Percentiles rank a stretch among this genome's conserved stretches.
These are phyloP conservation scores for Volucella inanis DNA, from an alignment of 2,888 invertebrate genomes.

Conservation along the genomic window DNA sequence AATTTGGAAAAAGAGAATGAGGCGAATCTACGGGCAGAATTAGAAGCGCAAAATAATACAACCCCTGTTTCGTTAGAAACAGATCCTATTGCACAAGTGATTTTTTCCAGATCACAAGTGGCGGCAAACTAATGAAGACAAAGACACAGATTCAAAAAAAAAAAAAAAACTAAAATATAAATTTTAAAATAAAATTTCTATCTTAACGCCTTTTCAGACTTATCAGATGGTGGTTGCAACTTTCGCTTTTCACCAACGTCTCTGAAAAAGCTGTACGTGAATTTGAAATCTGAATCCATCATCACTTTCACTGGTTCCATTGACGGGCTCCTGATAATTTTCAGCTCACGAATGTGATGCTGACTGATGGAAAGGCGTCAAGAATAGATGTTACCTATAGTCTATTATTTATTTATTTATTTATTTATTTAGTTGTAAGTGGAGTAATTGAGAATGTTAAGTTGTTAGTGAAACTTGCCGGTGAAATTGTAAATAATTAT, in stretches of 20 bases:
- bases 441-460: conserved; percentile 20
- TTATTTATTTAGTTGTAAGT: conserved; percentile 63
- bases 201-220: conserved; percentile 51
- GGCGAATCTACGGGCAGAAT: conserved; percentile 48
- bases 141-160: conserved; percentile 17
- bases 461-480: conserved; percentile 26
- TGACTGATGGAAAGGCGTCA: conserved; percentile 1
- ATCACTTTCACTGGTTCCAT: conserved; percentile 62
- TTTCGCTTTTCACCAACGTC: conserved; percentile 47
- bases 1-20: conserved; percentile 38
- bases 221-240: background rate
- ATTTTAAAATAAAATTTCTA: conserved; percentile 49
- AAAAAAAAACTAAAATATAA: conserved; percentile 3
- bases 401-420: conserved; percentile 62
- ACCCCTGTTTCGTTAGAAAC: background rate
- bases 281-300: background rate
- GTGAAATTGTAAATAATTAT: conserved; percentile 60
- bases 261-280: background rate
- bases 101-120: conserved; percentile 59
- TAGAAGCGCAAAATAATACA: conserved; percentile 2
- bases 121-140: conserved; percentile 35
- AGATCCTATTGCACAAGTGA: conserved; percentile 65
- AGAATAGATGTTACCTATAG: conserved; percentile 29
- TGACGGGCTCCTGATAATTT: conserved; percentile 63
- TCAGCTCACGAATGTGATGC: conserved; percentile 49